phyloP scores from a whole-genome alignment of 2,888 invertebrate genomes.

The Archaeoteleia sp. region DNA sequence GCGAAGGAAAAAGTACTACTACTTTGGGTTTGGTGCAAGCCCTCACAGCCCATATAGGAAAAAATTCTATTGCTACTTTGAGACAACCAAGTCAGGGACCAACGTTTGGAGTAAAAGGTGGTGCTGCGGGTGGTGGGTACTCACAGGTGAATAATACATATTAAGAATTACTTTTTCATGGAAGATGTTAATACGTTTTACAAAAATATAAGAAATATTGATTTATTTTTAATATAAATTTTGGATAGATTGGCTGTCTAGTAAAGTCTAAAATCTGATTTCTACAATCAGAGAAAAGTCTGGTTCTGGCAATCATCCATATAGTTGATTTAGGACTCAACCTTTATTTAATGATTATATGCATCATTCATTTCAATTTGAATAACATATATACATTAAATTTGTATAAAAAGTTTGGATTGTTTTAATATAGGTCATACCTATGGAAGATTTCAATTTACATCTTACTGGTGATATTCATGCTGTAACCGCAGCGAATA shows the following conservation, averaged over 20 bases:
- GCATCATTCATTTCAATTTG: too few species aligned
- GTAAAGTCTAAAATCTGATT: too few species aligned
- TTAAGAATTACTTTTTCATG: neutral
- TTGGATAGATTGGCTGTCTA: too few species aligned
- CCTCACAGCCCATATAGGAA: slow-evolving; percentile 86
- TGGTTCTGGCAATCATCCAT: too few species aligned
- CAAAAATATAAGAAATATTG: too few species aligned
- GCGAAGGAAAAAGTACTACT: slow-evolving; percentile 99
- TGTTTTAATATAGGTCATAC: slow-evolving; percentile 84
- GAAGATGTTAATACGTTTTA: too few species aligned
- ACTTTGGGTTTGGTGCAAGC: slow-evolving; percentile 95
- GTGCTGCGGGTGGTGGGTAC: slow-evolving; percentile 99
- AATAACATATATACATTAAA: too few species aligned
- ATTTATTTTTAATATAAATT: too few species aligned
- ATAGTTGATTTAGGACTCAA: too few species aligned
- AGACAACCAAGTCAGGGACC: slow-evolving; percentile 99
- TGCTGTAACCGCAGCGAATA: slow-evolving; percentile 98
- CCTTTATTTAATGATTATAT: too few species aligned
- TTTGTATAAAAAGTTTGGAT: neutral
- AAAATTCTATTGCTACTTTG: slow-evolving; percentile 94
- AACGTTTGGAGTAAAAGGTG: slow-evolving; percentile 98
- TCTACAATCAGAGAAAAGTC: too few species aligned
- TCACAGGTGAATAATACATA: slow-evolving; percentile 80
- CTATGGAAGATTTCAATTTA: slow-evolving; percentile 99
- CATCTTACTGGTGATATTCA: slow-evolving; percentile 99